These are phyloP conservation scores for Ascaphus truei DNA, from an alignment of 2,113 vertebrate species.

Conservation along the genomic window DNA sequence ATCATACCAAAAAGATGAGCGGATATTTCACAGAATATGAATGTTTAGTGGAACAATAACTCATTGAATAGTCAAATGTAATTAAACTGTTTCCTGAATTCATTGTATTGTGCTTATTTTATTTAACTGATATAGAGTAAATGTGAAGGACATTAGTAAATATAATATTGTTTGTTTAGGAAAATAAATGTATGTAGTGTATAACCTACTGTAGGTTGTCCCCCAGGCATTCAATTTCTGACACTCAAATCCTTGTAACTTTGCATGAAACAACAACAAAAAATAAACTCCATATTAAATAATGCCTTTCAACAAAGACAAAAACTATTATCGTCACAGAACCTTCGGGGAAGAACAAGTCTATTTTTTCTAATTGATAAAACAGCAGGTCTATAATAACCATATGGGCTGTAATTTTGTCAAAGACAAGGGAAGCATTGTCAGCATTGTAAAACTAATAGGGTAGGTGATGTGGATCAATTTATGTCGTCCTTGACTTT, in stretches of 20 bases:
- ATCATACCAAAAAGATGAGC: no score
- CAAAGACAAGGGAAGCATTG: slow-evolving; percentile 32
- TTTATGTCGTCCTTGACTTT: slow-evolving; percentile 66
- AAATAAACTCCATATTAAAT: slow-evolving; percentile 5
- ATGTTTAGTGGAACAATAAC: no score
- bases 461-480: slow-evolving; percentile 56
- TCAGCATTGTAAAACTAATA: slow-evolving; percentile 53
- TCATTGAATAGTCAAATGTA: no score
- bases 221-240: not conserved
- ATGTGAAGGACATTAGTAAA: no score
- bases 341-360: slow-evolving; percentile 28
- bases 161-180: no score
- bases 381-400: slow-evolving; percentile 39
- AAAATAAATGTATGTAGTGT: no score
- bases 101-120: no score
- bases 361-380: slow-evolving; percentile 39
- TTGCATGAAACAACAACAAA: not conserved
- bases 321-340: slow-evolving; percentile 9
- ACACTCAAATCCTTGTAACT: not conserved
- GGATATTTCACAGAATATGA: no score
- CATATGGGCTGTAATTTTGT: slow-evolving; percentile 32
- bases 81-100: no score
- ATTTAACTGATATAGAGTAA: no score
- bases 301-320: slow-evolving; percentile 15
- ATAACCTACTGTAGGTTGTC: no score